Base-by-base conservation (phyloP, 2,888 invertebrate species). In the Eupithecia centaureata region DNA sequence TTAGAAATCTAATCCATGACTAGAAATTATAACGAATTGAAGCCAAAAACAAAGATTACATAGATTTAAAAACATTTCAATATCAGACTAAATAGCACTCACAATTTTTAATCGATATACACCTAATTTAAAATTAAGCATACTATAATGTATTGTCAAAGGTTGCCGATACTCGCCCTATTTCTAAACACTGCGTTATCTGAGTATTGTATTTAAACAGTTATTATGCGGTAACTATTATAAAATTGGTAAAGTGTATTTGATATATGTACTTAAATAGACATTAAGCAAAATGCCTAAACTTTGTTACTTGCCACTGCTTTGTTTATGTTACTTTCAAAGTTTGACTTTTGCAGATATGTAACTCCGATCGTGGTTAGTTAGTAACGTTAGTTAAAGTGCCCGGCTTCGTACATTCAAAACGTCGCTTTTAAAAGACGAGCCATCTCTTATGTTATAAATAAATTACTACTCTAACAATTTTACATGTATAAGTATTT, bases 391-490 rank as follows among this genome's bases (percentile, higher is more conserved):
- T 87, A 89, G 84, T 87, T 79, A 77, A 78, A 78, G 83, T 82
- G 79, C 70, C 30, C 70, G 72, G 89, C 93, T 90, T 63, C 88
- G 78, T 79, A 84, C 91, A 87, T 88, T 92, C 87, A 92, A 93
- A 92, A 91, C 73, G 73, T 82, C 71, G 80, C 81, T 90, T 92
- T 92, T 90, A 91, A 92, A 90, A 90, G 91, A 88, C 78, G 91
- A 93, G 92, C 91, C 79, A 77, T 76, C 78, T 79, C 80, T 83
- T 83, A 85, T 77, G 79, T 84, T 85, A 82, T 85, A 89, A 92
- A 92, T 92, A 93, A 93, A 92, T 92, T 84, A 88, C 88, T 92
- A 92, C 84, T 67, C 89, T 91, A 90, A 89, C 86, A 87, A 89
- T 88, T 91, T 88, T 91, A 92, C 90, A 92, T 78, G 86, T 91